A percentile compares a stretch with the other conserved stretches of the same genome.
Evolutionary conservation across 92 coral and sea anemone genomes (phyloP).

Genomic region (Montipora capitata): DNA sequence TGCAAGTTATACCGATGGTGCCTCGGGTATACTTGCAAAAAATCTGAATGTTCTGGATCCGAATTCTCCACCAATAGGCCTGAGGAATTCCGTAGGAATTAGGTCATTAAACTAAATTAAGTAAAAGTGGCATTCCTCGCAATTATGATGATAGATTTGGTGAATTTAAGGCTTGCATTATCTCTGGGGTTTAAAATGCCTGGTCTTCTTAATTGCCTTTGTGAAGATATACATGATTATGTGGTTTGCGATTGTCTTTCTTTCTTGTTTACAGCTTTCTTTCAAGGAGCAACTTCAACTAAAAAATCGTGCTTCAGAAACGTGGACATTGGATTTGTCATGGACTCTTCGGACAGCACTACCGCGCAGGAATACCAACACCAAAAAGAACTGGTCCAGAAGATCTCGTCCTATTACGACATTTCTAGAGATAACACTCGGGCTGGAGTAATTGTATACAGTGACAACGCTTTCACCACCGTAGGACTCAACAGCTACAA

Average conservation of each 20-base stretch:
- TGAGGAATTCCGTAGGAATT: not conserved
- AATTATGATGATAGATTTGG: no score
- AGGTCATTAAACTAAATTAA: not conserved
- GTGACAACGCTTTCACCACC: slow-evolving; percentile 59
- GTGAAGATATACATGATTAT: not conserved
- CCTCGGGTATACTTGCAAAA: no score
- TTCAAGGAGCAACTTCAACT: slow-evolving; percentile 44
- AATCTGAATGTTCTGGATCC: no score
- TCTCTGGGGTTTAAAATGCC: no score
- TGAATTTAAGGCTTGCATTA: no score
- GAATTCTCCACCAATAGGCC: no score
- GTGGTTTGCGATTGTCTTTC: not conserved
- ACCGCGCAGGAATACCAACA: slow-evolving; percentile 50
- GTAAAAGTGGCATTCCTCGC: no score
- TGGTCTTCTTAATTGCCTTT: no score
- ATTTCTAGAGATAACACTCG: slow-evolving; percentile 72
- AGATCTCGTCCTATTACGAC: slow-evolving; percentile 68
- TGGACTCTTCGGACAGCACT: slow-evolving; percentile 80
- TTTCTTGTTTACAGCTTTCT: not conserved
- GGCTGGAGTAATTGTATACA: slow-evolving; percentile 78
- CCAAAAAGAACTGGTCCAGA: slow-evolving; percentile 79
- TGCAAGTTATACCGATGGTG: no score
- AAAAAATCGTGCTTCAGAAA: slow-evolving; percentile 57
- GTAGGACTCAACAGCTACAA: slow-evolving; percentile 48
- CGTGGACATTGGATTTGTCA: slow-evolving; percentile 85